Conservation (phyloP, 2,888 invertebrate species). For the Himalopsyche japonica region DNA sequence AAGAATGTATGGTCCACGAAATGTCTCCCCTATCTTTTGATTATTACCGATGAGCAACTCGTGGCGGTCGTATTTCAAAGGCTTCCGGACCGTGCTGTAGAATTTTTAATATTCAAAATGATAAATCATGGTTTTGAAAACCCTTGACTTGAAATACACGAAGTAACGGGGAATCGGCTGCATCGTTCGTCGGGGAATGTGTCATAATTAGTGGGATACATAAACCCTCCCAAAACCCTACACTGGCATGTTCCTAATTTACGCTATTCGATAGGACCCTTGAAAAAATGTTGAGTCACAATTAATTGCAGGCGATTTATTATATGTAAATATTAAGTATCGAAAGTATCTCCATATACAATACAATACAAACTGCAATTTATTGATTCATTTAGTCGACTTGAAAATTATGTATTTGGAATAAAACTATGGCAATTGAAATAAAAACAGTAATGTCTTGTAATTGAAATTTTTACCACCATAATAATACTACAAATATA, state of each 20-base stretch:
- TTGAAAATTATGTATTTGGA: no score
- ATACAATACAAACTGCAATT: no score
- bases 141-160: not conserved
- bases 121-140: conserved; percentile 15
- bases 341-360: not conserved
- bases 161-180: not conserved
- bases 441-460: no score
- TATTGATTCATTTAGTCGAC: no score
- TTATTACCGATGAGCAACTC: conserved; percentile 1
- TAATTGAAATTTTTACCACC: no score
- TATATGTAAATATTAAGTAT: not conserved
- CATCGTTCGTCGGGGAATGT: not conserved
- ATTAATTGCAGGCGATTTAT: not conserved
- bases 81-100: conserved; percentile 11
- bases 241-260: not conserved
- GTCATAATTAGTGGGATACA: conserved; percentile 8
- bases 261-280: not conserved
- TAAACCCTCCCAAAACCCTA: not conserved
- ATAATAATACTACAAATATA: no score
- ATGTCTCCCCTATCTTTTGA: not conserved
- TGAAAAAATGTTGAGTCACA: not conserved
- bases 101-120: conserved; percentile 25
- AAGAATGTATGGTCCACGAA: not conserved
- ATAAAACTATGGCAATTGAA: no score
- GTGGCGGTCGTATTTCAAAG: conserved; percentile 4